Percentiles rank a stretch among this genome's conserved stretches.
These are phyloP conservation scores for Drosophila bocki DNA, from an alignment of 1,140 invertebrate species.

Conservation along the genomic window DNA sequence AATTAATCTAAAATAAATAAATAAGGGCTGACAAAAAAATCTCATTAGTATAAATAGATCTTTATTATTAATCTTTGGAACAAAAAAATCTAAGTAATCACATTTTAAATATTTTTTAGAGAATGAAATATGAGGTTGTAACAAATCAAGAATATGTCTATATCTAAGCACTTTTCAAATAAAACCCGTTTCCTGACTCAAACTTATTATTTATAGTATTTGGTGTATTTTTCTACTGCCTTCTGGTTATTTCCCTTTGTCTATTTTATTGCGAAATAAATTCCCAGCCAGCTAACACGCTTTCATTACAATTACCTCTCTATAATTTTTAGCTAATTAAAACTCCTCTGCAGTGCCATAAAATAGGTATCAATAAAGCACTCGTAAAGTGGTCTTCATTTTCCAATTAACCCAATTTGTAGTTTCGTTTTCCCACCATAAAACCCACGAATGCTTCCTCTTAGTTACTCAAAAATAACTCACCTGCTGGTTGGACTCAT, in stretches of 20 bases:
- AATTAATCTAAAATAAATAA: neutral
- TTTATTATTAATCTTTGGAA: neutral
- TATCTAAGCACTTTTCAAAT: neutral
- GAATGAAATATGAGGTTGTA: neutral
- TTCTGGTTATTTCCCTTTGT: neutral
- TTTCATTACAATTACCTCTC: slow-evolving; percentile 4
- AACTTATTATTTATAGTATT: neutral
- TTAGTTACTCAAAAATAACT: slow-evolving; percentile 23
- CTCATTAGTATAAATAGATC: no score
- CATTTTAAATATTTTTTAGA: neutral
- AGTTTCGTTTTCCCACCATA: slow-evolving; percentile 19
- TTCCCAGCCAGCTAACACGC: slow-evolving; percentile 4
- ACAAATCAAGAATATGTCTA: neutral
- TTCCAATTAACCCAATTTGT: slow-evolving; percentile 7
- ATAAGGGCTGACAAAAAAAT: neutral
- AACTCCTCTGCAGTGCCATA: slow-evolving; percentile 1
- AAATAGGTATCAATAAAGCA: slow-evolving; percentile 15
- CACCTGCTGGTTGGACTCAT: slow-evolving; percentile 82
- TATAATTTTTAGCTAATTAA: slow-evolving; percentile 9
- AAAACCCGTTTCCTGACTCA: no score
- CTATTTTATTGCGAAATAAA: slow-evolving; percentile 3
- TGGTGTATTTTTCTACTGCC: neutral
- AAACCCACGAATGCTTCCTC: slow-evolving; percentile 8
- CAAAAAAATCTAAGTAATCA: neutral
- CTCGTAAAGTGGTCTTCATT: slow-evolving; percentile 5